Base-by-base conservation (phyloP, 2,113 vertebrate species). In the Oncorhynchus tshawytscha region DNA sequence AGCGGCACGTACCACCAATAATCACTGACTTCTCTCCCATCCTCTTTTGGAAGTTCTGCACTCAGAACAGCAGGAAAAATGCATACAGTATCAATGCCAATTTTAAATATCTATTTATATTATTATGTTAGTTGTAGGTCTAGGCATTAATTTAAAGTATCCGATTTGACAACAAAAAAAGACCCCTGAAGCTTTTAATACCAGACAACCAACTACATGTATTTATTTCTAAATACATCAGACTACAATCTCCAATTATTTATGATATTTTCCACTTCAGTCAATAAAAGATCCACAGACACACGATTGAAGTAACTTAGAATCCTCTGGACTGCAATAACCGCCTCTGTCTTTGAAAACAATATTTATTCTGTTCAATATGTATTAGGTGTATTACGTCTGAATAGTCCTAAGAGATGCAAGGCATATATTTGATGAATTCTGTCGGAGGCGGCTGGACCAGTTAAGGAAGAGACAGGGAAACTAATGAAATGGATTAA, bases 401-500 rank as follows among this genome's bases (percentile, higher is more conserved):
- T 77, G 71, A 81, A 80, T 24, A 78, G 79, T 86, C 82, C 78
- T 84, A 77, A 51, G 81, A 89, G 84, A 89, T 79, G 64, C 72
- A 71, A 73, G 68, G 78, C 81, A 79, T 85, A 81, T 82, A 81
- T 77, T 84, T 86, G 82, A 87, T 86, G 70, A 78, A 84, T 86
- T 80, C 73, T 48, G 24, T 76, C 72, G 79, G 4, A 1, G n/a
- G 20, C 76, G 83, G 81, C 81, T 86, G 83, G 84, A 85, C 87
- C 45, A 39, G 82, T 73, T n/a, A 59, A 75, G 78, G 49, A 74
- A 72, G 78, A 89, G 84, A 88, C 86, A 87, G 84, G 72, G 83
- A 75, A 87, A 85, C 86, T 92, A 89, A 91, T 91, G 86, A 90
- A 90, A 91, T 72, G 71, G 86, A 87, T 88, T 82, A 90, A 87